A percentile compares a stretch with the other conserved stretches of the same genome.
Evolutionary conservation across 2,888 invertebrate genomes (phyloP).

Genomic region (Thalpophila matura): DNA sequence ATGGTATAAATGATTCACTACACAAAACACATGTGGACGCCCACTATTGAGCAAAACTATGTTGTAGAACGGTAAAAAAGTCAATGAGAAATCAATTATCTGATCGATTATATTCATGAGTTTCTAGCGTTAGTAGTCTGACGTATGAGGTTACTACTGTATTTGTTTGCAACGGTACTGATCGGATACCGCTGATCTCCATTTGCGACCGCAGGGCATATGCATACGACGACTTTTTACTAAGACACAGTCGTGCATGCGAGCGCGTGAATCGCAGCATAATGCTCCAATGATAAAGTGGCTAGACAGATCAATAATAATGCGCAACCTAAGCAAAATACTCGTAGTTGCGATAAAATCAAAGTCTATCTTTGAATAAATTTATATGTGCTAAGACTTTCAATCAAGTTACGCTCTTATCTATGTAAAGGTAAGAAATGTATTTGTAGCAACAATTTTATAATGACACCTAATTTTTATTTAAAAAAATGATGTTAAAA

Average conservation of each 20-base stretch:
- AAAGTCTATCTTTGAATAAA: constrained; percentile 11
- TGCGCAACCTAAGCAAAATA: constrained; percentile 21
- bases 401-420: too few relatives aligned
- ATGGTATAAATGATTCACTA: constrained; percentile 60
- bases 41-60: constrained; percentile 74
- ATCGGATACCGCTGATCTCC: constrained; percentile 53
- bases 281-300: constrained; percentile 49
- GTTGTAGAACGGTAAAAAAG: constrained; percentile 81
- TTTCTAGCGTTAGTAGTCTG: constrained; percentile 54
- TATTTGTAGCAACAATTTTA: too few relatives aligned
- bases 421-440: too few relatives aligned
- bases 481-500: too few relatives aligned
- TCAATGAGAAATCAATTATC: constrained; percentile 74
- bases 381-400: not conserved
- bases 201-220: constrained; percentile 50
- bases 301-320: constrained; percentile 41
- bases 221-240: constrained; percentile 52
- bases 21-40: constrained; percentile 64
- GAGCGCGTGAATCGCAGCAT: constrained; percentile 20
- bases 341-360: constrained; percentile 14
- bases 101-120: constrained; percentile 69
- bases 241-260: constrained; percentile 23
- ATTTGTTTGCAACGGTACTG: constrained; percentile 57
- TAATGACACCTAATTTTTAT: too few relatives aligned
- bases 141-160: constrained; percentile 48